A percentile compares a stretch with the other conserved stretches of the same genome.
phyloP scores from a whole-genome alignment of 1,140 invertebrate species.

The Cydia pomonella region DNA sequence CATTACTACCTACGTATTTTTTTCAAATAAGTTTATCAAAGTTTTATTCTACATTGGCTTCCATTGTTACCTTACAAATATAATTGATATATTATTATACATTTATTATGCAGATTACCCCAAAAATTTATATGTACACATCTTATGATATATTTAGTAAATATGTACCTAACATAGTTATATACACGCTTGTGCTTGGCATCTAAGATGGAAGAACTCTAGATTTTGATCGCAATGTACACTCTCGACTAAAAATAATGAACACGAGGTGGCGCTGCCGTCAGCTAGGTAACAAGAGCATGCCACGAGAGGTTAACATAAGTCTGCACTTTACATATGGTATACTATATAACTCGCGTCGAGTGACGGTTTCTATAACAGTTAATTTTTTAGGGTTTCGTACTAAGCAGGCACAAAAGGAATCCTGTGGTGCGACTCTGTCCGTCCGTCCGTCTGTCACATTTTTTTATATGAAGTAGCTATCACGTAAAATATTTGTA shows the following conservation, averaged over 20 bases:
- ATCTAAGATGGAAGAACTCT: conserved; percentile 51
- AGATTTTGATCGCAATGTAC: background rate
- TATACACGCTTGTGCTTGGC: conserved; percentile 47
- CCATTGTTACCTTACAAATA: background rate
- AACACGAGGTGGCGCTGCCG: background rate
- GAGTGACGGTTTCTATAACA: too few relatives aligned
- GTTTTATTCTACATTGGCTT: background rate
- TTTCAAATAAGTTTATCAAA: too few relatives aligned
- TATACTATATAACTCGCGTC: too few relatives aligned
- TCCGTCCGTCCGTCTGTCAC: too few relatives aligned
- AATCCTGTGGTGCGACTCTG: too few relatives aligned
- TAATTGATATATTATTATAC: background rate
- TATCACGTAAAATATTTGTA: too few relatives aligned
- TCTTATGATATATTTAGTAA: conserved; percentile 42
- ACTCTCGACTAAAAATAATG: background rate
- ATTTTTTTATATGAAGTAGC: too few relatives aligned
- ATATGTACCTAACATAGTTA: conserved; percentile 30
- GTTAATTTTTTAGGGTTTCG: too few relatives aligned
- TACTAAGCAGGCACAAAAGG: too few relatives aligned
- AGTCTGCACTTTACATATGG: too few relatives aligned
- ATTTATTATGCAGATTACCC: background rate
- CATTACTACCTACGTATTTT: too few relatives aligned
- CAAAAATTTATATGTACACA: background rate
- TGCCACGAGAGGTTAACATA: too few relatives aligned
- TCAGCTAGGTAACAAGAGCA: background rate